Evolutionary conservation across 2,888 invertebrate species (phyloP).

Genomic region (Thecophora atra): DNA sequence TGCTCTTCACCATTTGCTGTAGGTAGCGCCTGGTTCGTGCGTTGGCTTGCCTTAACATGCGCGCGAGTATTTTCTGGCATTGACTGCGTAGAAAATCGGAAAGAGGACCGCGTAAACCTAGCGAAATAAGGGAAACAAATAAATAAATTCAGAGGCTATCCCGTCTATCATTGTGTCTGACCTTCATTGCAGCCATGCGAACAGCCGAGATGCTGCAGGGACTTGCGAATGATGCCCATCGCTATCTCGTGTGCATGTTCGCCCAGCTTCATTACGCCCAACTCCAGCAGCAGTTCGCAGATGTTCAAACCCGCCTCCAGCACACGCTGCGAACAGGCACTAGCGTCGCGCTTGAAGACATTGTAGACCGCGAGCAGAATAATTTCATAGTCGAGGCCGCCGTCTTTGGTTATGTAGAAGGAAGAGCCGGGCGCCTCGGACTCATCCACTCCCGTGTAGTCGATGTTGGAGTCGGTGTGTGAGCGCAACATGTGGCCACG

Average conservation of each 20-base stretch:
- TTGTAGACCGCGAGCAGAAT: conserved; percentile 86
- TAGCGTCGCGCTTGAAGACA: conserved; percentile 84
- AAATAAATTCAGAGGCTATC: too few relatives aligned
- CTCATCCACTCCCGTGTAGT: conserved; percentile 85
- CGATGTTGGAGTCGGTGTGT: conserved; percentile 92
- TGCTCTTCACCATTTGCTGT: conserved; percentile 79
- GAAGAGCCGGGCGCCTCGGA: conserved; percentile 89
- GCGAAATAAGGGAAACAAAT: background rate
- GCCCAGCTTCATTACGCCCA: conserved; percentile 78
- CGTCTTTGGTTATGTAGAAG: conserved; percentile 93
- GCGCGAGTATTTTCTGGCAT: conserved; percentile 79
- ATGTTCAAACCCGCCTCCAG: conserved; percentile 93
- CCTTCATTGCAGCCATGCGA: conserved; percentile 92
- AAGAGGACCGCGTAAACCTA: conserved; percentile 80
- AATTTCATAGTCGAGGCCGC: conserved; percentile 91
- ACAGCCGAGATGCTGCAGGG: conserved; percentile 89
- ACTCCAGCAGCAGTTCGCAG: conserved; percentile 89
- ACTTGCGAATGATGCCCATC: conserved; percentile 64
- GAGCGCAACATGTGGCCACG: conserved; percentile 79
- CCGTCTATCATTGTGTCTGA: conserved; percentile 34
- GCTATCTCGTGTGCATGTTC: conserved; percentile 66
- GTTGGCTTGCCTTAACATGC: conserved; percentile 75
- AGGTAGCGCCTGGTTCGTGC: conserved; percentile 69
- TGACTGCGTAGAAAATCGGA: conserved; percentile 91
- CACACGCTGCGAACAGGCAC: conserved; percentile 85